Conservation (phyloP, 2,888 invertebrate genomes). For the Conus canariensis region DNA sequence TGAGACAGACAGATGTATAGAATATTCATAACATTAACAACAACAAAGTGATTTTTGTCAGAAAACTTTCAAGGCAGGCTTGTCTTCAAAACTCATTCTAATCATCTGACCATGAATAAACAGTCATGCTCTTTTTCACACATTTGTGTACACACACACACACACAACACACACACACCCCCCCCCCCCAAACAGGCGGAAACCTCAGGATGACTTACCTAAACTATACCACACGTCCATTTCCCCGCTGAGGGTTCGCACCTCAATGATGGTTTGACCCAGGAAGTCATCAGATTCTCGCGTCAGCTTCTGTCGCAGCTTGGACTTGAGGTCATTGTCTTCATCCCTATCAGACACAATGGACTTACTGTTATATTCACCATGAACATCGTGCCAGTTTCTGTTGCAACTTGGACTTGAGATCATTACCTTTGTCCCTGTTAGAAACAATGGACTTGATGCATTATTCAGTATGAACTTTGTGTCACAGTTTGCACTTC, state of each 20-base stretch:
- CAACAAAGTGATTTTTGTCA: no score
- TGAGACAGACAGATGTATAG: no score
- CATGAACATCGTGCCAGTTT: constrained; percentile 80
- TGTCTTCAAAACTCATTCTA: not conserved
- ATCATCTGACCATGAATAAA: not conserved
- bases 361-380: not conserved
- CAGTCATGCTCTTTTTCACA: not conserved
- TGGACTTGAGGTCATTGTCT: constrained; percentile 99
- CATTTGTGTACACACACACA: not conserved
- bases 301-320: constrained; percentile 95
- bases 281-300: constrained; percentile 99
- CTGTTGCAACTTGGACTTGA: constrained; percentile 98
- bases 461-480: constrained; percentile 74
- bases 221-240: constrained; percentile 99
- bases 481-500: constrained; percentile 97
- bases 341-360: constrained; percentile 87
- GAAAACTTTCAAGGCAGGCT: no score
- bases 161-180: not conserved
- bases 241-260: constrained; percentile 97
- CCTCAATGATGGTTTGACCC: constrained; percentile 99
- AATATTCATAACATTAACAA: no score
- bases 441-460: not conserved
- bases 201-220: constrained; percentile 75
- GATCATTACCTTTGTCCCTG: constrained; percentile 97
- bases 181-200: not conserved